Conservation (phyloP, 2,888 invertebrate species). For the Ferrisia virgata region DNA sequence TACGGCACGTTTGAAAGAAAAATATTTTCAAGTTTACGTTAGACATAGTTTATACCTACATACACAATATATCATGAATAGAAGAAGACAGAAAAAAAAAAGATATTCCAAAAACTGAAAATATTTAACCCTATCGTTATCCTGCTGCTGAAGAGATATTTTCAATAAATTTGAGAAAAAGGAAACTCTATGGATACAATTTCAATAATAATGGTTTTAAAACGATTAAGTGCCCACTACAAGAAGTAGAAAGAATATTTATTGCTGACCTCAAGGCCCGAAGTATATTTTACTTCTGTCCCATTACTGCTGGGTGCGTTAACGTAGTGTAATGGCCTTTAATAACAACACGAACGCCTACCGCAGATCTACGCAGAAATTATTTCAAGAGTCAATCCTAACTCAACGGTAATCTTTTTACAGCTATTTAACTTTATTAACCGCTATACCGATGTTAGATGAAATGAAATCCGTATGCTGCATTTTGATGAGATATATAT, state of each 20-base stretch:
- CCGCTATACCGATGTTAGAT: neutral
- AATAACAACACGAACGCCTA: slow-evolving; percentile 19
- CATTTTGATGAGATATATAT: slow-evolving; percentile 15
- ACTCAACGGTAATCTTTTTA: slow-evolving; percentile 8
- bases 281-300: slow-evolving; percentile 23
- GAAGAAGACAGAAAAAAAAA: neutral
- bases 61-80: too few relatives aligned
- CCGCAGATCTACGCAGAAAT: slow-evolving; percentile 15
- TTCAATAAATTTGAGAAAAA: slow-evolving; percentile 5
- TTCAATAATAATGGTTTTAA: slow-evolving; percentile 18
- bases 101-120: neutral
- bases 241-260: slow-evolving; percentile 20
- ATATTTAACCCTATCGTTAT: neutral
- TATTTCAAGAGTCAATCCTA: slow-evolving; percentile 7
- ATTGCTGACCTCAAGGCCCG: slow-evolving; percentile 19
- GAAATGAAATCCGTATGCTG: neutral
- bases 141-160: neutral
- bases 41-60: too few relatives aligned
- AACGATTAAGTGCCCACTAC: slow-evolving; percentile 15
- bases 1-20: too few relatives aligned
- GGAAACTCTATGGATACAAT: neutral
- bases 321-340: slow-evolving; percentile 3
- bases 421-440: slow-evolving; percentile 16
- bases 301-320: slow-evolving; percentile 2
- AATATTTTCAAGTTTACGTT: too few relatives aligned